A percentile compares a stretch with the other conserved stretches of the same genome.
Evolutionary conservation across 2,113 vertebrate genomes (phyloP).

Genomic region (Apus apus): DNA sequence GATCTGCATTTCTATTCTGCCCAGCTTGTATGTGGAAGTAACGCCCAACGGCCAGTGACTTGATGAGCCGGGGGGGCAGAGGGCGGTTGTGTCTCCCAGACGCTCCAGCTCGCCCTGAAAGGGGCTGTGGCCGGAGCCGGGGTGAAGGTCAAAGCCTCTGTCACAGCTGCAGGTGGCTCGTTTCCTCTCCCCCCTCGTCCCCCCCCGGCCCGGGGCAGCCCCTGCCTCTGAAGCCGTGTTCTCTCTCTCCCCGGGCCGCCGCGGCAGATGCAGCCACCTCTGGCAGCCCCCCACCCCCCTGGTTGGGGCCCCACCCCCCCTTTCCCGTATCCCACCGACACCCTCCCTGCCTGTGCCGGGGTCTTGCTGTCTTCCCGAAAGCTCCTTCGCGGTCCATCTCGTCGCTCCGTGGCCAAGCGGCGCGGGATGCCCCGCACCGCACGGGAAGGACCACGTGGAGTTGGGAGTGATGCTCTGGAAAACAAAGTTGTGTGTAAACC

Average conservation of each 20-base stretch:
- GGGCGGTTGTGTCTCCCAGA: slow-evolving; percentile 76
- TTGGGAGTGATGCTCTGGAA: background rate
- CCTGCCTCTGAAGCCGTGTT: background rate
- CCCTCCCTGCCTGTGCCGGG: background rate
- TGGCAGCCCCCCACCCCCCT: background rate
- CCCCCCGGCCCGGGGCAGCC: background rate
- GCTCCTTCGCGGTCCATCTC: background rate
- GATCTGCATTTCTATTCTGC: slow-evolving; percentile 93
- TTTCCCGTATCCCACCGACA: background rate
- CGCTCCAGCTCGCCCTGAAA: slow-evolving; percentile 76
- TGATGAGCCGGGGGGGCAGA: slow-evolving; percentile 76
- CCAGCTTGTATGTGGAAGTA: slow-evolving; percentile 89
- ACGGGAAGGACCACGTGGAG: background rate
- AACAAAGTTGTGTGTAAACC: background rate
- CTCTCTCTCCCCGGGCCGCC: background rate
- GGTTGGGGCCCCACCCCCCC: background rate
- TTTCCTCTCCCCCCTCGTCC: slow-evolving; percentile 73
- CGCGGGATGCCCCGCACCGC: fast-evolving
- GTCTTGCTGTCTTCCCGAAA: background rate
- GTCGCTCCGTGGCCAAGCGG: fast-evolving
- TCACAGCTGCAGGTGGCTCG: slow-evolving; percentile 88
- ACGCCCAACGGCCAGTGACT: slow-evolving; percentile 85
- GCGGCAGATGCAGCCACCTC: background rate
- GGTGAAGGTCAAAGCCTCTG: slow-evolving; percentile 92
- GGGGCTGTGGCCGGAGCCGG: slow-evolving; percentile 77